Percentiles rank a stretch among this genome's conserved stretches.
Evolutionary conservation across 2,888 invertebrate genomes (phyloP).

Genomic region (Melanostoma scalare): DNA sequence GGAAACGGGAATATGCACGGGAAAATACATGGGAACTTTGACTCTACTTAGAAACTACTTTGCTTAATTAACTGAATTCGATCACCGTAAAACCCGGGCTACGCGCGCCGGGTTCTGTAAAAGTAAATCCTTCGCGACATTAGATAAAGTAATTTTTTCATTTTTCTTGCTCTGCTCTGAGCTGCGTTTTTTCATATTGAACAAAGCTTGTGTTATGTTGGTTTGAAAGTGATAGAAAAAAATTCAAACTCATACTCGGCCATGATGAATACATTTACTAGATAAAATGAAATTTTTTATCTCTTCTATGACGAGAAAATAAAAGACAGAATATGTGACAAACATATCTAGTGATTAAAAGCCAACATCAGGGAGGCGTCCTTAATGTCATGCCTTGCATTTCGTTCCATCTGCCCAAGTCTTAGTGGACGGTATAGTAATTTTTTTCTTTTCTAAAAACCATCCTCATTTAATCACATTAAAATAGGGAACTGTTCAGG

Average conservation of each 20-base stretch:
- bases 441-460: neutral
- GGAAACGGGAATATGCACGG: no score
- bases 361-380: conserved; percentile 2
- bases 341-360: conserved; percentile 45
- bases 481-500: conserved; percentile 42
- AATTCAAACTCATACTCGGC: conserved; percentile 13
- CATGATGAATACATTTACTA: conserved; percentile 37
- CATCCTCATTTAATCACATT: conserved; percentile 38
- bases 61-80: no score
- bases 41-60: no score
- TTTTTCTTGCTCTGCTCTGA: no score
- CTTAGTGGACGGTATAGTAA: neutral
- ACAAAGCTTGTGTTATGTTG: no score
- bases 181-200: no score
- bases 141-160: no score
- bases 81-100: no score
- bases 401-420: conserved; percentile 23
- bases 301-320: conserved; percentile 23
- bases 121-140: no score
- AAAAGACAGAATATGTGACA: conserved; percentile 26
- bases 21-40: no score
- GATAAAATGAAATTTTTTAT: conserved; percentile 36
- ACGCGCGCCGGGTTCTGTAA: no score
- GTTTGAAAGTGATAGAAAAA: conserved; percentile 1
- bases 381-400: conserved; percentile 32